A percentile compares a stretch with the other conserved stretches of the same genome.
phyloP scores from a whole-genome alignment of 1,140 invertebrate species.

The Metaphire vulgaris region DNA sequence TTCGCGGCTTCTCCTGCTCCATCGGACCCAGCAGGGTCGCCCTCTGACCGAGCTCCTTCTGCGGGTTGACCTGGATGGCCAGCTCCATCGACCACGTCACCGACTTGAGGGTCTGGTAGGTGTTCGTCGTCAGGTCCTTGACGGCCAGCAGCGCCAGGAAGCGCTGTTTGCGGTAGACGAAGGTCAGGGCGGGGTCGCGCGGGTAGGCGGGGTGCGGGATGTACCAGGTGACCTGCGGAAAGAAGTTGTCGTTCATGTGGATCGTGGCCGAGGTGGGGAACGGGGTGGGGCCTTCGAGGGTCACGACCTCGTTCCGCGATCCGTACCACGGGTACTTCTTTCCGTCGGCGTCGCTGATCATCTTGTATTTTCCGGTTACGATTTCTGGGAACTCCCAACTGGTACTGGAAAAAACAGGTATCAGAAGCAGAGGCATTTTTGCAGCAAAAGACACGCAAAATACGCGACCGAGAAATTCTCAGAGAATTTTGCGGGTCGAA shows the following conservation, averaged over 20 bases:
- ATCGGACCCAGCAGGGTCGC: constrained; percentile 40
- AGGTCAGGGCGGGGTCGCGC: constrained; percentile 44
- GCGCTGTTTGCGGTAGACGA: constrained; percentile 48
- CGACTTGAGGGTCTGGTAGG: constrained; percentile 43
- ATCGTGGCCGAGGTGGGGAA: constrained; percentile 44
- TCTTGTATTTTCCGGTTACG: constrained; percentile 44
- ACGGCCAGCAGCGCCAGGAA: constrained; percentile 52
- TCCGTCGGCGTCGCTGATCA: constrained; percentile 53
- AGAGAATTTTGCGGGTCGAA: too few species aligned
- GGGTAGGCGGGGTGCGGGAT: constrained; percentile 45
- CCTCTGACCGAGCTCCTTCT: constrained; percentile 39
- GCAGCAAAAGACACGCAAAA: too few species aligned
- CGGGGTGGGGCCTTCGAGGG: constrained; percentile 46
- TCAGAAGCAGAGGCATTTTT: too few species aligned
- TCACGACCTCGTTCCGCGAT: constrained; percentile 46
- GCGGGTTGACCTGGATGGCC: constrained; percentile 47
- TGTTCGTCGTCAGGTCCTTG: constrained; percentile 45
- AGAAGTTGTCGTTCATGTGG: constrained; percentile 53
- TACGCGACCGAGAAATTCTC: too few species aligned
- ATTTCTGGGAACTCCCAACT: constrained; percentile 53
- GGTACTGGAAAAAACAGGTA: too few species aligned
- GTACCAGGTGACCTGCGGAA: constrained; percentile 49
- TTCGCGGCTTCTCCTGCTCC: constrained; percentile 38
- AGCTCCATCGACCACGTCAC: constrained; percentile 49
- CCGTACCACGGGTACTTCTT: constrained; percentile 53